Conservation (phyloP, 2,888 invertebrate species). For the Oscheius myriophilus region DNA sequence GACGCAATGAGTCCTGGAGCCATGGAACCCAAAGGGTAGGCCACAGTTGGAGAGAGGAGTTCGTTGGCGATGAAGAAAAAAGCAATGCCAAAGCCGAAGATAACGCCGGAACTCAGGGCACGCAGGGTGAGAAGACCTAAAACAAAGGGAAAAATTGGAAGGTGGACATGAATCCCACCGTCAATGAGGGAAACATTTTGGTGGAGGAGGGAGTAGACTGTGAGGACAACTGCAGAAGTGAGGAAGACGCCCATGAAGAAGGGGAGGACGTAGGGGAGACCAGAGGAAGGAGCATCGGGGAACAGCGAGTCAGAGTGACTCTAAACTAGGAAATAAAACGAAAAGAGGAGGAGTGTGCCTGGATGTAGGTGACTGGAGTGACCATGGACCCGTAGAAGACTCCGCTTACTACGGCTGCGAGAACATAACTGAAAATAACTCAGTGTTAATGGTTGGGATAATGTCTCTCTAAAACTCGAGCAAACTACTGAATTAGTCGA, state of each 20-base stretch:
- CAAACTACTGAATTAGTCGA: too few relatives aligned
- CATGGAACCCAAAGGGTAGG: constrained; percentile 74
- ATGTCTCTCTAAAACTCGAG: too few relatives aligned
- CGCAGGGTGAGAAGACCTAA: constrained; percentile 65
- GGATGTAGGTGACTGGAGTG: constrained; percentile 72
- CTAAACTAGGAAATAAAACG: constrained; percentile 40
- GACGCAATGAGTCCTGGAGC: constrained; percentile 72
- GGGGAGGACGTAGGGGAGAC: constrained; percentile 72
- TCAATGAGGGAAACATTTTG: constrained; percentile 7
- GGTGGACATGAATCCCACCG: neutral
- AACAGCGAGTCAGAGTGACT: constrained; percentile 64
- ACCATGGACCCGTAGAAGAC: constrained; percentile 72
- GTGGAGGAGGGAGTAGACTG: constrained; percentile 42
- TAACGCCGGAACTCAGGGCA: constrained; percentile 71
- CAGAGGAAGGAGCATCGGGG: constrained; percentile 37
- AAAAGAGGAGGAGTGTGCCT: neutral
- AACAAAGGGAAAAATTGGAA: neutral
- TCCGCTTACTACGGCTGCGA: constrained; percentile 71
- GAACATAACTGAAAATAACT: constrained; percentile 69
- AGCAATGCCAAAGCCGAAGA: constrained; percentile 72
- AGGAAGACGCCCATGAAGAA: constrained; percentile 72
- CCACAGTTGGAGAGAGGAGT: constrained; percentile 72
- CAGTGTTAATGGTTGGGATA: too few relatives aligned
- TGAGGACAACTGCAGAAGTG: constrained; percentile 68
- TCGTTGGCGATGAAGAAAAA: constrained; percentile 73